Percentiles rank a stretch among this genome's conserved stretches.
Evolutionary conservation across 2,113 vertebrate species (phyloP).

Genomic region (Emydocephalus ijimae): DNA sequence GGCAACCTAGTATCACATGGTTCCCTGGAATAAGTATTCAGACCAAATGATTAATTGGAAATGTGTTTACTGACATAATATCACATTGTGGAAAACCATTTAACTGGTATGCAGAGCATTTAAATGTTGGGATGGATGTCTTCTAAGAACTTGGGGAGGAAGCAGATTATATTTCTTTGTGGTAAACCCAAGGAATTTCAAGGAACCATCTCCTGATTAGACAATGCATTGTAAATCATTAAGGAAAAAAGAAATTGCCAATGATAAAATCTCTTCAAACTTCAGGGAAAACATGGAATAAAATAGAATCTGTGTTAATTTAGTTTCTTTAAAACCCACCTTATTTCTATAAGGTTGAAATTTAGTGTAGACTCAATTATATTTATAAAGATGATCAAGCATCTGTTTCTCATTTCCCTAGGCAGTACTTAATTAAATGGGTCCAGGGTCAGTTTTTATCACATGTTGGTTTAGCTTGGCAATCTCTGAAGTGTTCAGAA

Average conservation of each 20-base stretch:
- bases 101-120: constrained; percentile 39
- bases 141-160: not conserved
- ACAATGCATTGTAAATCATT: not conserved
- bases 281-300: not conserved
- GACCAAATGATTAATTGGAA: constrained; percentile 39
- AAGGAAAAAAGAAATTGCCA: not conserved
- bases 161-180: not conserved
- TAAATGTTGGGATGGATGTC: not conserved
- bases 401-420: not conserved
- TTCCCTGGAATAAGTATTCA: constrained; percentile 47
- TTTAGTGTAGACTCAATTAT: not conserved
- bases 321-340: not conserved
- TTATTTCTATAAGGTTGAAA: constrained; percentile 8
- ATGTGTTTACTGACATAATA: constrained; percentile 45
- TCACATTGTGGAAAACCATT: constrained; percentile 41
- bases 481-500: not conserved
- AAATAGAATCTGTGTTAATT: not conserved
- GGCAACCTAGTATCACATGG: constrained; percentile 60
- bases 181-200: not conserved
- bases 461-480: not conserved
- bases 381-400: constrained; percentile 6
- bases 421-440: not conserved
- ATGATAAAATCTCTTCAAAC: not conserved
- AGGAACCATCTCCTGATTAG: not conserved
- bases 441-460: not conserved